These are phyloP conservation scores for Schrankia costaestrigalis DNA, from an alignment of 2,888 invertebrate genomes.

Conservation along the genomic window DNA sequence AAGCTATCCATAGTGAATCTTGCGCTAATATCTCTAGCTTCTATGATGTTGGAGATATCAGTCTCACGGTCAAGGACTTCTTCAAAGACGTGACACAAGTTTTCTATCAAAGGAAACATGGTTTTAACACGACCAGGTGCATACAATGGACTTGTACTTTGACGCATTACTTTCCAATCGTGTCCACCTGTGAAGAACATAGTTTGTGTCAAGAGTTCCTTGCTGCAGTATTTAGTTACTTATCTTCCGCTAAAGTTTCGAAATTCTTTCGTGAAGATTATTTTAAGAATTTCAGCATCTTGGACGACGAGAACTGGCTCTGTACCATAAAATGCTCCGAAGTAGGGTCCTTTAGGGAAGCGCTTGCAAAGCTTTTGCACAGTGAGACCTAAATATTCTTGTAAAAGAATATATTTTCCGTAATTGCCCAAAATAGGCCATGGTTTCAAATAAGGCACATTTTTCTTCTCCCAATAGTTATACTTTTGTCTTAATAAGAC, in stretches of 20 bases:
- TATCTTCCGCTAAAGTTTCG: slow-evolving; percentile 51
- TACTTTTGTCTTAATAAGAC: slow-evolving; percentile 22
- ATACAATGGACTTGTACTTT: slow-evolving; percentile 51
- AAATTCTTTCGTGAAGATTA: slow-evolving; percentile 44
- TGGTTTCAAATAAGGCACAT: slow-evolving; percentile 38
- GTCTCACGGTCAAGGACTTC: slow-evolving; percentile 32
- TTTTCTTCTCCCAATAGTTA: slow-evolving; percentile 43
- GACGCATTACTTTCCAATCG: slow-evolving; percentile 50
- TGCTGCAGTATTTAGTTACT: slow-evolving; percentile 30
- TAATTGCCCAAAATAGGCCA: slow-evolving; percentile 45
- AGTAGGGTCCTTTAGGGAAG: slow-evolving; percentile 39
- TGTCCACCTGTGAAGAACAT: slow-evolving; percentile 49
- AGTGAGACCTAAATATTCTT: slow-evolving; percentile 21
- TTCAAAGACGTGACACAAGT: slow-evolving; percentile 35
- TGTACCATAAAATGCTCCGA: slow-evolving; percentile 51
- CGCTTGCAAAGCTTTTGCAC: slow-evolving; percentile 36
- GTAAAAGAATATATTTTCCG: slow-evolving; percentile 35
- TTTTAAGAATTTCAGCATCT: slow-evolving; percentile 44
- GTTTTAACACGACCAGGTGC: slow-evolving; percentile 52
- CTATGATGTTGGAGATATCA: slow-evolving; percentile 15
- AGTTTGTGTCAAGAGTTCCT: slow-evolving; percentile 37
- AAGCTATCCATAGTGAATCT: slow-evolving; percentile 52
- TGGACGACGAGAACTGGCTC: slow-evolving; percentile 46
- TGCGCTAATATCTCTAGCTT: slow-evolving; percentile 25
- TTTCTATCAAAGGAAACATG: slow-evolving; percentile 51